Evolutionary conservation across 2,888 invertebrate genomes (phyloP), one percentile per base, ranked within the genome.

Genomic region (Holacanthella duospinosa): DNA sequence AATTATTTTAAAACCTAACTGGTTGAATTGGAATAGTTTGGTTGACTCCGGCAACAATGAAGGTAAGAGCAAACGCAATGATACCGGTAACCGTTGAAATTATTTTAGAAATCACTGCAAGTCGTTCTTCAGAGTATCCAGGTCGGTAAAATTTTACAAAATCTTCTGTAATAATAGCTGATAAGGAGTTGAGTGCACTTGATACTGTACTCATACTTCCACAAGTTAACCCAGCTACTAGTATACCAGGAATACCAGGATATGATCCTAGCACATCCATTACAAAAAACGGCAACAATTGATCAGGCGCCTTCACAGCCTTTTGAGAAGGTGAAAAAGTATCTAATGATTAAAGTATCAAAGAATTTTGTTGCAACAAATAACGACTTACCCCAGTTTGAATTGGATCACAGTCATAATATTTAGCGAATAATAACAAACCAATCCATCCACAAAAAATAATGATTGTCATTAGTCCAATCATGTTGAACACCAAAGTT

Each of bases 171-270:
- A 66, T 53, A 27, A 81, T 80, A 2, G 82, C 81, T 2, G 82
- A 78, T 62, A 82, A 73, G 0, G 81, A 60, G 61, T 71, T 71
- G 24, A 71, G 43, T 0, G 63, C 69, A 53, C 64, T 64, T 1
- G 68, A 67, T 1, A 71, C 71, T 1, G 69, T 67, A 68, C 70
- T 69, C 21, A 94, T 80, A 0, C 92, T 88, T 0, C 91, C 93
- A 73, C 91, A 91, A 76, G 93, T 93, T 66, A 95, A 88, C 1
- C 93, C 83, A 2, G 93, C 89, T 0, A 93, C 86, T 75, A 94
- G 92, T 28, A 95, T 80, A 0, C 94, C 94, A 0, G 92, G 84
- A 29, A 95, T 75, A 0, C 93, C 93, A 0, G 89, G 88, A 58
- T 84, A 78, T 59, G 81, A 75, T 0, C 76, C 75, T 63, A 93